Percentiles rank a stretch among this genome's conserved stretches.
Conservation (phyloP, 2,113 vertebrate genomes). For the Chionodraco myersi region DNA sequence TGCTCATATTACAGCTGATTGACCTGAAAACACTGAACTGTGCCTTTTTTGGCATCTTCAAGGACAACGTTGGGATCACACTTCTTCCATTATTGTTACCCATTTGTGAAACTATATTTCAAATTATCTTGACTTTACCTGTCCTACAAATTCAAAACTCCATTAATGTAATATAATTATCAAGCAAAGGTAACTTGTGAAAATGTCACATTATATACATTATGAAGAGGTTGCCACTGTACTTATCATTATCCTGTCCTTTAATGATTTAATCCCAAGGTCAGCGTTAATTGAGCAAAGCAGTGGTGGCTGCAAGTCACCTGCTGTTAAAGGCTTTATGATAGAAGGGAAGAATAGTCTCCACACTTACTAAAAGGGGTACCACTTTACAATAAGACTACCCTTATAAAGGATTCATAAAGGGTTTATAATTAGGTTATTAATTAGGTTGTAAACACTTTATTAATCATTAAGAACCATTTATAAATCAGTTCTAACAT, state of each 20-base stretch:
- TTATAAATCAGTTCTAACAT: too few relatives aligned
- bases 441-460: too few relatives aligned
- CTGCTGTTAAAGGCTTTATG: constrained; percentile 18
- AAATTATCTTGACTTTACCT: background rate
- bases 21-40: background rate
- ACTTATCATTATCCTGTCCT: background rate
- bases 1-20: background rate
- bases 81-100: too few relatives aligned
- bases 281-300: background rate
- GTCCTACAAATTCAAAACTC: background rate
- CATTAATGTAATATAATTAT: too few relatives aligned
- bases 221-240: background rate
- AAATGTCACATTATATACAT: background rate
- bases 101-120: too few relatives aligned
- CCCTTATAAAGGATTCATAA: too few relatives aligned
- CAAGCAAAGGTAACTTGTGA: constrained; percentile 2
- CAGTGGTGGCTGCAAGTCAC: background rate
- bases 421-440: too few relatives aligned
- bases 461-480: too few relatives aligned
- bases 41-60: background rate
- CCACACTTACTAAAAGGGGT: constrained; percentile 15
- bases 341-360: background rate
- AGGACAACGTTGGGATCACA: background rate
- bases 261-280: background rate
- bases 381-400: too few relatives aligned